Evolutionary conservation across 2,113 vertebrate species (phyloP).

Genomic region (Platycercus adscitus): DNA sequence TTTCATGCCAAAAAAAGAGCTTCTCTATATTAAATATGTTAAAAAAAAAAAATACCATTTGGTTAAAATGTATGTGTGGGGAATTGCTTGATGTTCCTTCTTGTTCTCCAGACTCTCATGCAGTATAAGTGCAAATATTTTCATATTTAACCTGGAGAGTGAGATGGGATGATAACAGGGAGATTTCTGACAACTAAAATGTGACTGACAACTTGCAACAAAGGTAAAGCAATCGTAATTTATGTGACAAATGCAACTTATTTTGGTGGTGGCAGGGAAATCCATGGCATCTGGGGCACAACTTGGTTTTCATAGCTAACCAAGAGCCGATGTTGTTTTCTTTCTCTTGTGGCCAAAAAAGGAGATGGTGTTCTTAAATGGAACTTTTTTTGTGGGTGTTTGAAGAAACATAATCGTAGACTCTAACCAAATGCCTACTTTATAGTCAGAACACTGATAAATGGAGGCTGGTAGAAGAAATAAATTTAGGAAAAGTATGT

Average conservation of each 20-base stretch:
- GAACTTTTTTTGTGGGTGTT: not conserved
- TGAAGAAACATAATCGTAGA: not conserved
- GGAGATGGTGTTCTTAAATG: not conserved
- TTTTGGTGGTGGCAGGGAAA: not conserved
- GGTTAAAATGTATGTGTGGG: not conserved
- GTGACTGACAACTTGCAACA: not conserved
- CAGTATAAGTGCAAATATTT: not conserved
- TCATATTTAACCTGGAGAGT: not conserved
- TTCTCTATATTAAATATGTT: not conserved
- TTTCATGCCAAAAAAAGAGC: not conserved
- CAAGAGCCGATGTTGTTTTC: not conserved
- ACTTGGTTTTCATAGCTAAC: not conserved
- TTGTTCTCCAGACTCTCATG: not conserved
- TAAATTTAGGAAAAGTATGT: not conserved
- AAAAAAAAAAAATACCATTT: not conserved
- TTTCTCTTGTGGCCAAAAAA: not conserved
- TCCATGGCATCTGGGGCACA: not conserved
- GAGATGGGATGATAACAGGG: not conserved
- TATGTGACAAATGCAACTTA: not conserved
- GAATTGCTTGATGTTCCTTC: not conserved
- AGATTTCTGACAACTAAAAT: not conserved
- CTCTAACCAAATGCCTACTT: not conserved
- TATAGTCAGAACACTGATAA: not conserved
- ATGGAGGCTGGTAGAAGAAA: not conserved
- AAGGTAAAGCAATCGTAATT: not conserved